These are phyloP conservation scores for Halcyon smyrnensis DNA, from an alignment of 2,797 vertebrate genomes.

Conservation along the genomic window DNA sequence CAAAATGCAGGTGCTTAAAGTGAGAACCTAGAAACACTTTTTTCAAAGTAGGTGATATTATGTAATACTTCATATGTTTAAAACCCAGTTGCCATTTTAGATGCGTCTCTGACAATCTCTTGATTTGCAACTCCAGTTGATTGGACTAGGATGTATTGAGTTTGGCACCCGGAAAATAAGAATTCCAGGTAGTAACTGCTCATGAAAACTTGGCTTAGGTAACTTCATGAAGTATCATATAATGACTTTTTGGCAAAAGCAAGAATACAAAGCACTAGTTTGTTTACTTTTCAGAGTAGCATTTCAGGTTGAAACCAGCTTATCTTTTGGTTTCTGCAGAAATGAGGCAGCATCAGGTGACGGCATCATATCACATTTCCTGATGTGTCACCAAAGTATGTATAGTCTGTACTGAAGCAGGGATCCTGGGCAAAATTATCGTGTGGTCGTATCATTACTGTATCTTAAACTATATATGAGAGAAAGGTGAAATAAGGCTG, in stretches of 20 bases:
- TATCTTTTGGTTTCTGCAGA: slow-evolving; percentile 74
- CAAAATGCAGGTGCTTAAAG: slow-evolving; percentile 42
- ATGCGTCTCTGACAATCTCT: slow-evolving; percentile 71
- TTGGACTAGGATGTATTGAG: slow-evolving; percentile 71
- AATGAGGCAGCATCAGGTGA: slow-evolving; percentile 73
- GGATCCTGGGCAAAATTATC: slow-evolving; percentile 50
- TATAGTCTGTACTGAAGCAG: slow-evolving; percentile 67
- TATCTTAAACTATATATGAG: neutral
- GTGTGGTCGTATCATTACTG: slow-evolving; percentile 22
- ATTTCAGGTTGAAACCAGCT: slow-evolving; percentile 71
- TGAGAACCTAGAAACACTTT: slow-evolving; percentile 55
- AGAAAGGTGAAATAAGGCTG: slow-evolving; percentile 38
- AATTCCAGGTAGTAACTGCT: slow-evolving; percentile 73
- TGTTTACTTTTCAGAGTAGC: slow-evolving; percentile 64
- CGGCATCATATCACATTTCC: slow-evolving; percentile 70
- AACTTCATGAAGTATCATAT: slow-evolving; percentile 65
- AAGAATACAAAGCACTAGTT: slow-evolving; percentile 26
- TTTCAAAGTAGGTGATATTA: slow-evolving; percentile 45
- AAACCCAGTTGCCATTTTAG: slow-evolving; percentile 72
- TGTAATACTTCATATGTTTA: slow-evolving; percentile 70
- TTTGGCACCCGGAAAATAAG: slow-evolving; percentile 71
- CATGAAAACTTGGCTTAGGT: slow-evolving; percentile 66
- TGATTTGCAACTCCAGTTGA: slow-evolving; percentile 71
- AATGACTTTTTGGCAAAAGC: slow-evolving; percentile 62
- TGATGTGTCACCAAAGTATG: slow-evolving; percentile 69